Evolutionary conservation across 2,888 invertebrate species (phyloP).

Genomic region (Malacosoma neustria): DNA sequence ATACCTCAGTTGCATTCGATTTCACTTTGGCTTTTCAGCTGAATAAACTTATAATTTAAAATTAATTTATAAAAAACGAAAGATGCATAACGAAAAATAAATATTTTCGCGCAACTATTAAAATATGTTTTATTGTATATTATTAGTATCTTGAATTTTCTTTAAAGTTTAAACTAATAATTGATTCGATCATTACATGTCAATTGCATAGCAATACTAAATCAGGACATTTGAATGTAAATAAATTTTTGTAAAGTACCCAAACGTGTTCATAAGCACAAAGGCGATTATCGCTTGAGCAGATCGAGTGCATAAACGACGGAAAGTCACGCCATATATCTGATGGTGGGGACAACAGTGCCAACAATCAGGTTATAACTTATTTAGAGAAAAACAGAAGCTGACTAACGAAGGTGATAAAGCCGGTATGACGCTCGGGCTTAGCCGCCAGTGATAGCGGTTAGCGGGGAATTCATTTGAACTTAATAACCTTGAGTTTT

Average conservation of each 20-base stretch:
- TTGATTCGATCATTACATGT: too few relatives aligned
- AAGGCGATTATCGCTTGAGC: conserved; percentile 71
- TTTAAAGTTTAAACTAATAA: too few relatives aligned
- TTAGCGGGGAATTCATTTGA: neutral
- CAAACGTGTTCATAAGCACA: conserved; percentile 69
- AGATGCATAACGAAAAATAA: too few relatives aligned
- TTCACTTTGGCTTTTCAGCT: too few relatives aligned
- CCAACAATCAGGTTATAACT: conserved; percentile 67
- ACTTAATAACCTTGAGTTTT: too few relatives aligned
- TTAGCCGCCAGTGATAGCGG: conserved; percentile 27
- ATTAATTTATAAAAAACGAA: too few relatives aligned
- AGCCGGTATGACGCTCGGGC: conserved; percentile 60
- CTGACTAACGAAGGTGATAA: conserved; percentile 66
- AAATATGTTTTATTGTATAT: too few relatives aligned
- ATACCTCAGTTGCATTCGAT: too few relatives aligned
- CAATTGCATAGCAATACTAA: neutral
- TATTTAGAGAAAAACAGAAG: conserved; percentile 67
- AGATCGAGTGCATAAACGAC: conserved; percentile 70
- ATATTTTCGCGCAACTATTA: too few relatives aligned
- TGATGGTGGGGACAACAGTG: conserved; percentile 59
- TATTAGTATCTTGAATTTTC: too few relatives aligned
- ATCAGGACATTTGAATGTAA: conserved; percentile 30
- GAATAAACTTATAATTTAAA: too few relatives aligned
- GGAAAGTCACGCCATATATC: conserved; percentile 72
- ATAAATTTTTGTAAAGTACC: conserved; percentile 42